phyloP scores from a whole-genome alignment of 2,113 vertebrate genomes.

The Syrrhaptes paradoxus region DNA sequence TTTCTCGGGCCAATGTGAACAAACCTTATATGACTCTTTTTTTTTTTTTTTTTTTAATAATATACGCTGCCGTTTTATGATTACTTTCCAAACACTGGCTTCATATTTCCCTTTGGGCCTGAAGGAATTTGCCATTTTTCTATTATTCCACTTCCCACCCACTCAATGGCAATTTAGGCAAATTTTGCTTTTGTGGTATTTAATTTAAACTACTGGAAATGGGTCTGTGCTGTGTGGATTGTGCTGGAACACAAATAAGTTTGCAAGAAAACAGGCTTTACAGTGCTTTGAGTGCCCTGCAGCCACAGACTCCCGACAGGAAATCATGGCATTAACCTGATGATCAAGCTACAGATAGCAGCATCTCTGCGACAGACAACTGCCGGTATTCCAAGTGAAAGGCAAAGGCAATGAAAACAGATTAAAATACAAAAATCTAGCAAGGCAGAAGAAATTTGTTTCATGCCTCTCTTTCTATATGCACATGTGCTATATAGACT shows the following conservation, averaged over 20 bases:
- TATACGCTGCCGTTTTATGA: background rate
- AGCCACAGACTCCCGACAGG: background rate
- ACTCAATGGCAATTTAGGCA: background rate
- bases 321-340: conserved; percentile 17
- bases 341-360: background rate
- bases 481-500: background rate
- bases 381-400: background rate
- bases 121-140: background rate
- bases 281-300: background rate
- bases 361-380: background rate
- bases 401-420: background rate
- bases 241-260: background rate
- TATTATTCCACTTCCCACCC: conserved; percentile 9
- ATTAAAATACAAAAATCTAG: background rate
- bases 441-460: background rate
- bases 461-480: background rate
- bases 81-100: background rate
- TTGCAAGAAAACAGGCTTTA: conserved; percentile 12
- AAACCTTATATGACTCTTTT: background rate
- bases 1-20: background rate
- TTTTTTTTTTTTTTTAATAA: background rate
- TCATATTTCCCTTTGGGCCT: background rate
- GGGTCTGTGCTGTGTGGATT: background rate
- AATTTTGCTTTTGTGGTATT: background rate
- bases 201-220: conserved; percentile 22